These are phyloP conservation scores for Rhyzopertha dominica DNA, from an alignment of 1,140 invertebrate species.

Conservation along the genomic window DNA sequence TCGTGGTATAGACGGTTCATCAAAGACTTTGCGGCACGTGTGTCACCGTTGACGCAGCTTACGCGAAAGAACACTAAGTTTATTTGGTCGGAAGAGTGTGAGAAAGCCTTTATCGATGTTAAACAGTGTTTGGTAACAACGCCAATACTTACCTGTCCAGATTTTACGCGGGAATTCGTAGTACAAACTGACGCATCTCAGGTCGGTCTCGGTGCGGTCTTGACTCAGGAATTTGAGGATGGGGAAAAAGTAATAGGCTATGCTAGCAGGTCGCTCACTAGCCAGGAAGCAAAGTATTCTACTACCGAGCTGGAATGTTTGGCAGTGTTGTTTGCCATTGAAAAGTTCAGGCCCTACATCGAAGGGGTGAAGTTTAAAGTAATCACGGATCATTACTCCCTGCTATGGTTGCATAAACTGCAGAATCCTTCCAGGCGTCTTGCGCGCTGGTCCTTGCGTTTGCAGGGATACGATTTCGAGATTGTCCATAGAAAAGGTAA, in stretches of 20 bases:
- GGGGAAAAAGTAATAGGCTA: constrained; percentile 40
- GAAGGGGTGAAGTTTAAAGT: constrained; percentile 45
- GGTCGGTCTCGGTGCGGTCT: constrained; percentile 29
- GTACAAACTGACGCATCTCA: constrained; percentile 26
- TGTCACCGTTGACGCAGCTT: constrained; percentile 8
- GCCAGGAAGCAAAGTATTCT: constrained; percentile 44
- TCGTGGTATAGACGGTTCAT: constrained; percentile 20
- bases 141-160: constrained; percentile 17
- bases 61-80: constrained; percentile 14
- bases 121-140: constrained; percentile 11
- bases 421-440: constrained; percentile 44
- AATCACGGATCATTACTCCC: constrained; percentile 48
- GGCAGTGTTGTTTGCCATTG: constrained; percentile 44
- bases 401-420: constrained; percentile 46
- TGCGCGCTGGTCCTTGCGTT: constrained; percentile 43
- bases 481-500: constrained; percentile 43
- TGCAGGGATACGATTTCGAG: constrained; percentile 45
- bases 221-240: constrained; percentile 27
- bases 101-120: constrained; percentile 14
- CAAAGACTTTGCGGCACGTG: constrained; percentile 12
- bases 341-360: constrained; percentile 46
- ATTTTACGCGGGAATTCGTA: constrained; percentile 12
- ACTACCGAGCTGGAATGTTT: constrained; percentile 48
- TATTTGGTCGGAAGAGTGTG: constrained; percentile 9
- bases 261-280: constrained; percentile 40